Percentiles rank a stretch among this genome's conserved stretches.
These are phyloP conservation scores for Colletes gigas DNA, from an alignment of 1,140 invertebrate species.

Conservation along the genomic window DNA sequence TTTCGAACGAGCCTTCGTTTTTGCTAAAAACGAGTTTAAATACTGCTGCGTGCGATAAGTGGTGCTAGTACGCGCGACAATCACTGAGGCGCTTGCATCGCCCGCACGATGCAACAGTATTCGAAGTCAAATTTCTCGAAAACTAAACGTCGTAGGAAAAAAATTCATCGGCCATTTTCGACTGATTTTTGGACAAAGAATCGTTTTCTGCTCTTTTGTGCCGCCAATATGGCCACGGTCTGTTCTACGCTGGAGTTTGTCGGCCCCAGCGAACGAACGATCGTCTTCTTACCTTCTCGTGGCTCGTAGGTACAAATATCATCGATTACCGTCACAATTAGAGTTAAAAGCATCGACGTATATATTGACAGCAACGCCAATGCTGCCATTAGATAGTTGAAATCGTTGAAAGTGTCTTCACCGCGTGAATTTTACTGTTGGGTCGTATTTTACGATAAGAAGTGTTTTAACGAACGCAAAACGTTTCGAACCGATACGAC, in stretches of 20 bases:
- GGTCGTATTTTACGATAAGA: background rate
- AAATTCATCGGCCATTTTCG: background rate
- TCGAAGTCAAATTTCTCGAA: background rate
- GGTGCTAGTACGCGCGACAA: too few species aligned
- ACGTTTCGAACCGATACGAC: too few species aligned
- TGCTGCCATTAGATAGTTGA: background rate
- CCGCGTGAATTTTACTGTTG: background rate
- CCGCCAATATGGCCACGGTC: background rate
- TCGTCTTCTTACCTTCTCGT: background rate
- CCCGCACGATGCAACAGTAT: too few species aligned
- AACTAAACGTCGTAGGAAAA: background rate
- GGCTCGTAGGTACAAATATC: slow-evolving; percentile 21
- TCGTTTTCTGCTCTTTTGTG: background rate
- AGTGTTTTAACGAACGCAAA: too few species aligned
- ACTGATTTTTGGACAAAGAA: background rate
- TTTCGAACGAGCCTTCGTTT: background rate
- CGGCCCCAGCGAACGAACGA: background rate
- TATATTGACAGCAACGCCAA: background rate
- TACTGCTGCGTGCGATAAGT: background rate
- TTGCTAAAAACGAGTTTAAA: background rate
- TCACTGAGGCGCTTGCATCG: background rate
- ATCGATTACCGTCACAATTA: slow-evolving; percentile 11
- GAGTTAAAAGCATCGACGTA: background rate
- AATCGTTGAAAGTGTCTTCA: background rate
- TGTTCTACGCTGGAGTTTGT: background rate